Base-by-base conservation (phyloP, 92 coral and sea anemone genomes). In the Umimayanthus chanpuru region DNA sequence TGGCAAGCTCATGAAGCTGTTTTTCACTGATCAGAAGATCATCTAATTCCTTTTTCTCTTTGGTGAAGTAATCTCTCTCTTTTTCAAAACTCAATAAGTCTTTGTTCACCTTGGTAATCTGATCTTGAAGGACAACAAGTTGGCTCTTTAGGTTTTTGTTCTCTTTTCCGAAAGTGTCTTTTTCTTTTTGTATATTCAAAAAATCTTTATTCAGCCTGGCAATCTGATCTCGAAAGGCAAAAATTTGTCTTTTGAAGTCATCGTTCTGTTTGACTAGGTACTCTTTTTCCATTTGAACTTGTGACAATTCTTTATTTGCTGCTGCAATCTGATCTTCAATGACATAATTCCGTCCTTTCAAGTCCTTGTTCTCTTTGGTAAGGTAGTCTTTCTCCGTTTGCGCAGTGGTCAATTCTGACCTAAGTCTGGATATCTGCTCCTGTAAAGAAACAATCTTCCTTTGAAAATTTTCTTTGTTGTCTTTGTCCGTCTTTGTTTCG, bases 221-320 rank as follows among this genome's bases (percentile, higher is more conserved):
- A 75, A 90, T 90, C 18, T 66, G 79, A 49, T 90, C 93, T 38
- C 83, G 88, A 66, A 89, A 89, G 72, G 89, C 86, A 49, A 77
- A 44, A 43, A 90, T 85, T 77, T 90, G 90, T 23, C 93, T 82
- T 76, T 82, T 81, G 18, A 89, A 76, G 49, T 87, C 89, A 12
- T 87, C 88, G 39, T 81, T 85, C 61, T 90, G 90, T 58, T 87
- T 86, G 36, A 72, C 85, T 70, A 81, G 81, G 67, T 81, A 80
- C 82, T 86, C 89, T 32, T 89, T 77, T 70, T 90, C 93, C 82
- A 86, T 87, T 73, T 86, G 80, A 39, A 89, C 90, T 55, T 87
- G 88, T 50, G 89, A 86, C 67, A 90, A 76, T 44, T 90, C 93
- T 28, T 86, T 85, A 25, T 81, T 89, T 76, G 67, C 80, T 76